Conservation (phyloP, 2,797 vertebrate species). For the Vespertilio murinus region DNA sequence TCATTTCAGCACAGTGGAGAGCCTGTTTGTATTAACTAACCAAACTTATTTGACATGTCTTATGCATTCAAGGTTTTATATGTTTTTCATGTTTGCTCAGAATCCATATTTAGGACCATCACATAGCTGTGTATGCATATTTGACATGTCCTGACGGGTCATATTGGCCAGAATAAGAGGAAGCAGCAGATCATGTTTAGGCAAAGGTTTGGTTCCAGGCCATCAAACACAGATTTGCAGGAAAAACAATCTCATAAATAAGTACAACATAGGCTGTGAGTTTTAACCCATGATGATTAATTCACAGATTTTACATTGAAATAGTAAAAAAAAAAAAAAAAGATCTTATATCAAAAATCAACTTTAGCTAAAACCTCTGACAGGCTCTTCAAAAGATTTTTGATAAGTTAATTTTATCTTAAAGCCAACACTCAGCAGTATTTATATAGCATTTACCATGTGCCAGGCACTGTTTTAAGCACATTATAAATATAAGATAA, state of each 20-base stretch:
- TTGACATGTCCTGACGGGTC: conserved; percentile 33
- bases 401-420: conserved; percentile 11
- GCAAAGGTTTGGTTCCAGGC: conserved; percentile 39
- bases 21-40: conserved; percentile 31
- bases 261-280: background rate
- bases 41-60: background rate
- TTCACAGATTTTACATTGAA: conserved; percentile 29
- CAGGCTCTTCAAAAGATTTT: conserved; percentile 29
- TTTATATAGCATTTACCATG: background rate
- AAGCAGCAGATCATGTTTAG: conserved; percentile 35
- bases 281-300: conserved; percentile 46
- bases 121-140: background rate
- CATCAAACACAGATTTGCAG: background rate
- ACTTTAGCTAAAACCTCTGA: conserved; percentile 46
- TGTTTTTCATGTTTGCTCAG: conserved; percentile 19
- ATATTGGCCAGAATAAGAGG: background rate
- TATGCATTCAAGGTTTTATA: background rate
- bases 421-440: background rate
- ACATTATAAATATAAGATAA: background rate
- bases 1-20: background rate
- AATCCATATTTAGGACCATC: background rate
- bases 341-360: conserved; percentile 26
- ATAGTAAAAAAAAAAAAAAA: conserved; percentile 19
- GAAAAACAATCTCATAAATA: background rate
- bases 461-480: background rate